phyloP scores from a whole-genome alignment of 2,113 vertebrate genomes.

The Eolophus roseicapilla region DNA sequence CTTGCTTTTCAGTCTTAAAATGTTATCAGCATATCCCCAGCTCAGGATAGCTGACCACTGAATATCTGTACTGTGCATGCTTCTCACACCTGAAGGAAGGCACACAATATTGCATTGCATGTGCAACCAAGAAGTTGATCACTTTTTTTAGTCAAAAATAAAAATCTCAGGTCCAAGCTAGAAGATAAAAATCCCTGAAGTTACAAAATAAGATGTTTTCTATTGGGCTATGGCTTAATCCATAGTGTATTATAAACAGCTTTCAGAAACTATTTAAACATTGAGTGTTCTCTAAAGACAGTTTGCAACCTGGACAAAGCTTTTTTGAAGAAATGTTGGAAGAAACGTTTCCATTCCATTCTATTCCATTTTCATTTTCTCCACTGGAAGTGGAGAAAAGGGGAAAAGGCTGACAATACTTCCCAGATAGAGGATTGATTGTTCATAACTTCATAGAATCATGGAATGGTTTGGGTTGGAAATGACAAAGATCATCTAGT shows the following conservation, averaged over 20 bases:
- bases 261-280: background rate
- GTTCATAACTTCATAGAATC: background rate
- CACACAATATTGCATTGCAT: background rate
- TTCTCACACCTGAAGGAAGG: constrained; percentile 85
- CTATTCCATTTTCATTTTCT: background rate
- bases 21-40: constrained; percentile 96
- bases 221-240: background rate
- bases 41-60: constrained; percentile 99
- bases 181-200: fast-evolving
- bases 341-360: background rate
- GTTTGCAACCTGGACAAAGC: background rate
- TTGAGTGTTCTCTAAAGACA: background rate
- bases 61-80: constrained; percentile 98
- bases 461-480: background rate
- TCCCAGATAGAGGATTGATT: background rate
- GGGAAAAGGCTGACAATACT: background rate
- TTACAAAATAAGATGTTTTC: background rate
- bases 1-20: constrained; percentile 94
- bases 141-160: background rate
- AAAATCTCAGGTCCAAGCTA: background rate
- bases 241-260: background rate
- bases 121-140: background rate
- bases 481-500: background rate
- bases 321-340: background rate
- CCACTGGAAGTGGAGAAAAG: background rate